These are phyloP conservation scores for Silurus meridionalis DNA, from an alignment of 2,113 vertebrate species.

Conservation along the genomic window DNA sequence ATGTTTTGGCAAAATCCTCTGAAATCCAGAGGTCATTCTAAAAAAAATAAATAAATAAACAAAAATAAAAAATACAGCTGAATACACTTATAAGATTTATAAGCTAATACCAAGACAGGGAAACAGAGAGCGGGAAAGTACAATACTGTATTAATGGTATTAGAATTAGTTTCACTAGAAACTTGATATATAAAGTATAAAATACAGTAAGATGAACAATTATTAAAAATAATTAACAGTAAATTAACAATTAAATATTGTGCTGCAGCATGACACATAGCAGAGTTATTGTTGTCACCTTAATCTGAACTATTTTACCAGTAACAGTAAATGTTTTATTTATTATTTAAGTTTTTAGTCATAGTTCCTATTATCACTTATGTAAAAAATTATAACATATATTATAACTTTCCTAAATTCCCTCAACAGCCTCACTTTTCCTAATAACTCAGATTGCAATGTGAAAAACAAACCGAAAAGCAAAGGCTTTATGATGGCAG, in stretches of 20 bases:
- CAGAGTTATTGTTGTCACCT: background rate
- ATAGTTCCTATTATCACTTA: background rate
- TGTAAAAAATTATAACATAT: background rate
- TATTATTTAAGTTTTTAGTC: too few species aligned
- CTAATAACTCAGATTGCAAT: background rate
- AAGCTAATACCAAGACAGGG: background rate
- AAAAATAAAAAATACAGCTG: background rate
- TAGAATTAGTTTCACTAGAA: background rate
- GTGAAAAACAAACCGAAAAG: background rate
- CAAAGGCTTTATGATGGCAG: background rate
- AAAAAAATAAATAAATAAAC: conserved; percentile 51
- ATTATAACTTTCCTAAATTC: background rate
- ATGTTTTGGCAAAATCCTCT: conserved; percentile 80
- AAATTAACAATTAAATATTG: background rate
- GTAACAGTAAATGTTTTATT: background rate
- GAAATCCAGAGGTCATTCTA: conserved; percentile 90
- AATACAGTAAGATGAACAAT: background rate
- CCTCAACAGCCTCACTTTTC: background rate
- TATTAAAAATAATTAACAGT: background rate
- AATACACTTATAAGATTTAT: background rate
- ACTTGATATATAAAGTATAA: background rate
- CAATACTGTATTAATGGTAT: background rate
- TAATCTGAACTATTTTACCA: background rate
- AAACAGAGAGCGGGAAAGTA: background rate
- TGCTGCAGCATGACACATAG: background rate